Conservation (phyloP, 2,113 vertebrate genomes). For the Pseudolaguvia tuberculata region DNA sequence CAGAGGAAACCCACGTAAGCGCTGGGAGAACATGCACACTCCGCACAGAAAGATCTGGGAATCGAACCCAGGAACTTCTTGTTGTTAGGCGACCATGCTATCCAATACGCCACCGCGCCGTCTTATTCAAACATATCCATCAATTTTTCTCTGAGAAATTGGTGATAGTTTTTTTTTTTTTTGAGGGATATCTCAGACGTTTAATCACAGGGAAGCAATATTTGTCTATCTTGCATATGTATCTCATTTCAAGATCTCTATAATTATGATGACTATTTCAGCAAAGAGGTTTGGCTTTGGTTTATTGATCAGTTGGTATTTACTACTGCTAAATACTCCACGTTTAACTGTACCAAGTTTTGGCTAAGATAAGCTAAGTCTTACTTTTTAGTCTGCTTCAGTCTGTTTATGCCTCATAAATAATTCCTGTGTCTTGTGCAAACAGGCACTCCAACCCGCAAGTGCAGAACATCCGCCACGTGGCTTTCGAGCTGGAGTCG, state of each 20-base stretch:
- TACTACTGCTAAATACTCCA: constrained; percentile 47
- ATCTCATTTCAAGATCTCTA: background rate
- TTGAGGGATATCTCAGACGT: no score
- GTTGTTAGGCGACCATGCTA: no score
- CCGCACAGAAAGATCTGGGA: no score
- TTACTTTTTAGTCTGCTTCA: constrained; percentile 53
- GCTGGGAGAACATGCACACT: no score
- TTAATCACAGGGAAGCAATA: no score
- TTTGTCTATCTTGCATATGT: background rate
- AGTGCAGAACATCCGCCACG: constrained; percentile 44
- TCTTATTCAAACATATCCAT: no score
- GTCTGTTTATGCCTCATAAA: constrained; percentile 55
- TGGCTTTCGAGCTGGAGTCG: constrained; percentile 34
- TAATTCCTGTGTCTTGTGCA: constrained; percentile 42
- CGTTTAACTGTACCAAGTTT: constrained; percentile 60
- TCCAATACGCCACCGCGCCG: no score
- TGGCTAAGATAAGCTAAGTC: constrained; percentile 41
- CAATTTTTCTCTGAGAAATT: no score
- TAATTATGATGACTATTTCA: constrained; percentile 21
- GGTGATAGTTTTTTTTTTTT: no score
- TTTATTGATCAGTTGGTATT: constrained; percentile 53
- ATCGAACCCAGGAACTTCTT: no score
- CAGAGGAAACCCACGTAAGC: no score
- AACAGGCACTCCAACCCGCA: constrained; percentile 33
- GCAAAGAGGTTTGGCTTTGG: constrained; percentile 26